phyloP scores from a whole-genome alignment of 2,113 vertebrate genomes.

The Protomyctophum bolini region DNA sequence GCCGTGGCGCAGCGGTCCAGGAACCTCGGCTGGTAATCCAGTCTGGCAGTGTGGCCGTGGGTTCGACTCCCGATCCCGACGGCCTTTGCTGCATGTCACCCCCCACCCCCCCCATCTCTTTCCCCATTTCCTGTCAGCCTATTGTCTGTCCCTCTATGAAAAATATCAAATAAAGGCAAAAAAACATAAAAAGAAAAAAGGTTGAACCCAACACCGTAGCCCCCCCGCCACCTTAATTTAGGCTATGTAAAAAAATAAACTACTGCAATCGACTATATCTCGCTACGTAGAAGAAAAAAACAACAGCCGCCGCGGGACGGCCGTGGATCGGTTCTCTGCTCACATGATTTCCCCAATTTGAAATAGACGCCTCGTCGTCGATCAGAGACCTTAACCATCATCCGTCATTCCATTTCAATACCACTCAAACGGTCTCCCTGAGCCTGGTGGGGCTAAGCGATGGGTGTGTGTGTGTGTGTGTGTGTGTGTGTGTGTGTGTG shows the following conservation, averaged over 20 bases:
- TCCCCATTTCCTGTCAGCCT: no score
- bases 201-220: slow-evolving; percentile 64
- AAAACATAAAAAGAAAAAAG: slow-evolving; percentile 33
- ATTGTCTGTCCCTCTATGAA: no score
- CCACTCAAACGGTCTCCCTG: slow-evolving; percentile 69
- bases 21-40: no score
- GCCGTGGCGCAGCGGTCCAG: no score
- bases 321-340: slow-evolving; percentile 63
- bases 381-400: slow-evolving; percentile 67
- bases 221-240: slow-evolving; percentile 46
- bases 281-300: slow-evolving; percentile 63
- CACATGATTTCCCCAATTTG: slow-evolving; percentile 63
- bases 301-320: slow-evolving; percentile 31
- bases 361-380: slow-evolving; percentile 81
- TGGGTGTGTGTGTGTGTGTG: slow-evolving; percentile 29
- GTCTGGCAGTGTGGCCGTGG: no score
- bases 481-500: no score
- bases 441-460: slow-evolving; percentile 64
- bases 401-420: slow-evolving; percentile 70
- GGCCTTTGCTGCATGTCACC: no score
- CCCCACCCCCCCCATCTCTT: no score
- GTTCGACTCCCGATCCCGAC: no score
- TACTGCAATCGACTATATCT: slow-evolving; percentile 75
- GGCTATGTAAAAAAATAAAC: slow-evolving; percentile 64
- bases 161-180: no score